A percentile compares a stretch with the other conserved stretches of the same genome.
phyloP scores from a whole-genome alignment of 2,888 invertebrate genomes.

The Cosmia trapezina region DNA sequence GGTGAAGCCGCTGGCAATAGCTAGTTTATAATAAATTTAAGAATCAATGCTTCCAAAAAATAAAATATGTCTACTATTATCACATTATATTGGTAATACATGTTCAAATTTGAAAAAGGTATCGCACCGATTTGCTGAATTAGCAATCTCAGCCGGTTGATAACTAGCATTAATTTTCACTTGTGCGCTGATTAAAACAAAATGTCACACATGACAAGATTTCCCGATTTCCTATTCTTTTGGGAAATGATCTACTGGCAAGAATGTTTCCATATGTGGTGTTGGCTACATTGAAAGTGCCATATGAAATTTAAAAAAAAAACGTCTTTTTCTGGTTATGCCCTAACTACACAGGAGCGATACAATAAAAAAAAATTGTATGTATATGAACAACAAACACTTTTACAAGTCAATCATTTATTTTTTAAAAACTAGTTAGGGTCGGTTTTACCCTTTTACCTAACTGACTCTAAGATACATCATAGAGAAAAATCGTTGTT shows the following conservation, averaged over 20 bases:
- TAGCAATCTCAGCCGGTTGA: too few species aligned
- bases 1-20: too few species aligned
- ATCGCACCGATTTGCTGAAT: neutral
- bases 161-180: neutral
- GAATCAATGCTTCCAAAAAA: neutral
- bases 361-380: neutral
- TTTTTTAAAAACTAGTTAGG: too few species aligned
- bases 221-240: neutral
- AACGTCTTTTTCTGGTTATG: constrained; percentile 19
- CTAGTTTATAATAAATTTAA: neutral
- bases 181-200: neutral
- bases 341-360: neutral
- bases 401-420: too few species aligned
- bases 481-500: too few species aligned
- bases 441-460: too few species aligned
- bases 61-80: neutral
- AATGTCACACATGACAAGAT: neutral
- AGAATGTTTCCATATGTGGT: constrained; percentile 15
- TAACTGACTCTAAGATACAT: too few species aligned
- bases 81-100: neutral
- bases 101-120: neutral
- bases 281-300: constrained; percentile 49
- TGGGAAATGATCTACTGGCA: constrained; percentile 39
- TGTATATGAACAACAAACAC: too few species aligned
- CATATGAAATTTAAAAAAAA: constrained; percentile 33